Percentiles rank a stretch among this genome's conserved stretches.
Evolutionary conservation across 2,113 vertebrate genomes (phyloP).

Genomic region (Protobothrops mucrosquamatus): DNA sequence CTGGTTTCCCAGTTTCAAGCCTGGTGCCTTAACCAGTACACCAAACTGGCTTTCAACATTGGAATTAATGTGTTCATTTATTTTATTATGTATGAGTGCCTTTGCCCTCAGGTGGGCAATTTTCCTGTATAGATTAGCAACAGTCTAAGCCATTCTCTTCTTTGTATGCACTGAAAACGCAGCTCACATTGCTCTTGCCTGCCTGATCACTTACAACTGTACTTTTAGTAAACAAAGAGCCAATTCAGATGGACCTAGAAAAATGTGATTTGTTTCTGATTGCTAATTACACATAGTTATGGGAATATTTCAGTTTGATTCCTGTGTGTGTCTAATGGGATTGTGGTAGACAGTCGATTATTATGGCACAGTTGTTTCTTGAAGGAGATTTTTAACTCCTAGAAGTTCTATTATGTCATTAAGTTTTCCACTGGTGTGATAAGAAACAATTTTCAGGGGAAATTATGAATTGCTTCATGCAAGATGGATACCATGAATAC

Average conservation of each 20-base stretch:
- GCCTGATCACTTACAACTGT: neutral
- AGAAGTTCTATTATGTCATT: neutral
- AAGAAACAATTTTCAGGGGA: neutral
- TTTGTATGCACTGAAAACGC: neutral
- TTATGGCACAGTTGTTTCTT: neutral
- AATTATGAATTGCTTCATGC: neutral
- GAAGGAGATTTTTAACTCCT: neutral
- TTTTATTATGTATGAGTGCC: neutral
- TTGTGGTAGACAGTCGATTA: neutral
- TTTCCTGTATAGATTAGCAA: neutral
- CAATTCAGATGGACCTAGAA: neutral
- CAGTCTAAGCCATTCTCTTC: neutral
- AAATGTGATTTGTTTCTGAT: neutral
- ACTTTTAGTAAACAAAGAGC: neutral
- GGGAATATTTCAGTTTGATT: neutral
- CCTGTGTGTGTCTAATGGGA: neutral
- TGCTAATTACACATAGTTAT: neutral
- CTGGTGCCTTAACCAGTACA: neutral
- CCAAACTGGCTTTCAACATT: neutral
- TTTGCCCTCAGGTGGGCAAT: neutral
- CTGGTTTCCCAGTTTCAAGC: neutral
- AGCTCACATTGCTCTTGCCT: neutral
- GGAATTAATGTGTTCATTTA: neutral
- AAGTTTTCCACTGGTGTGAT: neutral
- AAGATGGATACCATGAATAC: neutral